phyloP scores from a whole-genome alignment of 2,113 vertebrate genomes.

The Tichodroma muraria region DNA sequence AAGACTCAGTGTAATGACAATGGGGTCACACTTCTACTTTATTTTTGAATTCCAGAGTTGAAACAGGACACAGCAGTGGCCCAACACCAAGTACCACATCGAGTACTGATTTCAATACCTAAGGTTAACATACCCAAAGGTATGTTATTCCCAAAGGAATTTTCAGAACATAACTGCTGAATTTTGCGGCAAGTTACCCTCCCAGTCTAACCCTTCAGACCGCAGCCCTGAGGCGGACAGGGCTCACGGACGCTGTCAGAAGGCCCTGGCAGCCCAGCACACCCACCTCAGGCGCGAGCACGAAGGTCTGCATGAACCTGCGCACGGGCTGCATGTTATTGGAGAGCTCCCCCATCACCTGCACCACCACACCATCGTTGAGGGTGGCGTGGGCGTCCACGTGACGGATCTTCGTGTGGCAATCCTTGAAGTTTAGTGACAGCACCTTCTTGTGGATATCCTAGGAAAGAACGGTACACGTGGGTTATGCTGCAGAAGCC shows the following conservation, averaged over 20 bases:
- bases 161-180: not conserved
- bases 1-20: not conserved
- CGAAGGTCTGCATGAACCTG: slow-evolving; percentile 98
- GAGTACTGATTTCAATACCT: not conserved
- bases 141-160: not conserved
- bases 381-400: slow-evolving; percentile 96
- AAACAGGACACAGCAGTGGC: not conserved
- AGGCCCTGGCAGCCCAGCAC: not conserved
- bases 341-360: slow-evolving; percentile 97
- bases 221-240: not conserved
- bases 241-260: not conserved
- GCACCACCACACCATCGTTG: slow-evolving; percentile 94
- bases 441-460: slow-evolving; percentile 95
- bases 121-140: rapidly evolving
- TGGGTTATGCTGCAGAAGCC: not conserved
- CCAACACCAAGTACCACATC: not conserved
- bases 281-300: slow-evolving; percentile 91
- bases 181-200: not conserved
- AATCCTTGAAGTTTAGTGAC: slow-evolving; percentile 94
- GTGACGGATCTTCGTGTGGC: slow-evolving; percentile 94
- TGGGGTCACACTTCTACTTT: not conserved
- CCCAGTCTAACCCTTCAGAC: not conserved
- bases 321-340: slow-evolving; percentile 97
- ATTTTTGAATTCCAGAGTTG: not conserved
- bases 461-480: not conserved